Conservation (phyloP, 2,113 vertebrate genomes). For the Chelonoidis abingdonii region DNA sequence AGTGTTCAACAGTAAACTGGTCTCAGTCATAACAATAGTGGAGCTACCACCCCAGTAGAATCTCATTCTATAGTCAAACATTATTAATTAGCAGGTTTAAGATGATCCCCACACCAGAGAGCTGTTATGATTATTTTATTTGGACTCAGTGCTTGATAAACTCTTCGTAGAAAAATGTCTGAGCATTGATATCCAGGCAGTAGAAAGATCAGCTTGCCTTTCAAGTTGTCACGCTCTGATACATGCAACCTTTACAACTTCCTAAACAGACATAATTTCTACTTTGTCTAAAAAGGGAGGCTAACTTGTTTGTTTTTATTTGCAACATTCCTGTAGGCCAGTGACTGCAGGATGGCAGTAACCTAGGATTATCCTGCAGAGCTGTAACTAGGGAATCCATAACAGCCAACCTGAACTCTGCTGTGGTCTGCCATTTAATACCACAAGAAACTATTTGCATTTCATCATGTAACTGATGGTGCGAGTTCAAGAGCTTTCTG, state of each 20-base stretch:
- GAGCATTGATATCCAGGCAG: conserved; percentile 25
- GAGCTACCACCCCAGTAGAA: not conserved
- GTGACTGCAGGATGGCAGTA: conserved; percentile 65
- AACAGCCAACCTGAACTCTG: conserved; percentile 71
- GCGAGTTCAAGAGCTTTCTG: conserved; percentile 60
- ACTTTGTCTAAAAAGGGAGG: conserved; percentile 41
- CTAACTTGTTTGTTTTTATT: conserved; percentile 75
- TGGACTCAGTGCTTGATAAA: not conserved
- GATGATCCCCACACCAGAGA: conserved; percentile 20
- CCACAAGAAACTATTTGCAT: conserved; percentile 69
- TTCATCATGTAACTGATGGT: conserved; percentile 65
- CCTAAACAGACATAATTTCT: conserved; percentile 62
- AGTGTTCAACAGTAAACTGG: not conserved
- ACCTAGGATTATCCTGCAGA: conserved; percentile 75
- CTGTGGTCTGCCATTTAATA: conserved; percentile 69
- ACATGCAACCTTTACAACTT: conserved; percentile 51
- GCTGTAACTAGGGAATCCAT: conserved; percentile 54
- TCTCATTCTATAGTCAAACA: conserved; percentile 37
- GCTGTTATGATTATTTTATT: not conserved
- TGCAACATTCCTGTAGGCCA: conserved; percentile 72
- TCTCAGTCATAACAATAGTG: not conserved
- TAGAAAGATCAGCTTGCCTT: conserved; percentile 52
- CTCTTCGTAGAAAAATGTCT: conserved; percentile 47
- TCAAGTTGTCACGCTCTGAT: conserved; percentile 26
- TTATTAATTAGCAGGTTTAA: conserved; percentile 42